Conservation (phyloP, 2,888 invertebrate genomes). For the Drosophila aldrichi region DNA sequence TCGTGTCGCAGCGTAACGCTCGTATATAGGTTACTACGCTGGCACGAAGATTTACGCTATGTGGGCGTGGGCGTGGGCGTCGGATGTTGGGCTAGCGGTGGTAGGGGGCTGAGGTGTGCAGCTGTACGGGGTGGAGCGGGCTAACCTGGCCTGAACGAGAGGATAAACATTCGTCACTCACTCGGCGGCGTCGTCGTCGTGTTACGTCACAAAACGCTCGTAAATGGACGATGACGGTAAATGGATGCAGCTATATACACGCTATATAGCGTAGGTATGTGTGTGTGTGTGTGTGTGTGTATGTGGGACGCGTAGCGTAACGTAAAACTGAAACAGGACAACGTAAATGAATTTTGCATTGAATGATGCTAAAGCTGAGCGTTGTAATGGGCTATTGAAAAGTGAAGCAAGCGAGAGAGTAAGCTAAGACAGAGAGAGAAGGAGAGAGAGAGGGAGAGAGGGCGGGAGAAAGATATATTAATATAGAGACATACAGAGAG, state of each 20-base stretch:
- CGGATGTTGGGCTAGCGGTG: background rate
- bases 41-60: slow-evolving; percentile 75
- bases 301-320: slow-evolving; percentile 76
- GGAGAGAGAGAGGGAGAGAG: background rate
- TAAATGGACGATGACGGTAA: slow-evolving; percentile 64
- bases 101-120: background rate
- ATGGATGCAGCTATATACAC: slow-evolving; percentile 37
- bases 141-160: slow-evolving; percentile 41
- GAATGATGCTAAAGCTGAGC: slow-evolving; percentile 65
- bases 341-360: slow-evolving; percentile 80
- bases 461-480: background rate
- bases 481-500: background rate
- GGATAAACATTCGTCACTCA: slow-evolving; percentile 68
- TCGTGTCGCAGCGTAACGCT: slow-evolving; percentile 12
- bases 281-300: slow-evolving; percentile 22
- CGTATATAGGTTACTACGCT: slow-evolving; percentile 79
- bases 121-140: background rate
- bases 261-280: background rate
- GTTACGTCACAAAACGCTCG: slow-evolving; percentile 64
- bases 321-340: slow-evolving; percentile 78
- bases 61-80: slow-evolving; percentile 37
- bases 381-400: slow-evolving; percentile 17
- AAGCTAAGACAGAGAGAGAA: no score
- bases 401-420: slow-evolving; percentile 3
- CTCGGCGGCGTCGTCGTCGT: slow-evolving; percentile 37